phyloP scores from a whole-genome alignment of 37 sponge, comb jelly and placozoan species.

The Hormiphora californensis region DNA sequence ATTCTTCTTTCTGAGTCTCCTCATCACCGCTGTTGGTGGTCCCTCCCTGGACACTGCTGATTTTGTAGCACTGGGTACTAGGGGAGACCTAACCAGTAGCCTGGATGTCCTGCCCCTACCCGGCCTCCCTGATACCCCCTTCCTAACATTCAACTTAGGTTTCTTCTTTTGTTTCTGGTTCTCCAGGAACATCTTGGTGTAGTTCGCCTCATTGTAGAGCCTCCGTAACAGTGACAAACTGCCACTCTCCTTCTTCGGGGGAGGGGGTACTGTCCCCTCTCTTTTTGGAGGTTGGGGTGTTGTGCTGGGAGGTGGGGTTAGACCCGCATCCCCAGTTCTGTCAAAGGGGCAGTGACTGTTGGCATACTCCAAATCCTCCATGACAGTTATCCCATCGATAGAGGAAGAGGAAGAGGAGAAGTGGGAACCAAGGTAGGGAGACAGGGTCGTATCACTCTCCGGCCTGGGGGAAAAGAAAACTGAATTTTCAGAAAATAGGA shows the following conservation, averaged over 20 bases:
- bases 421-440: not conserved
- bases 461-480: too few species aligned
- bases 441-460: not conserved
- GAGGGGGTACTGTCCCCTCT: not conserved
- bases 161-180: not conserved
- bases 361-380: not conserved
- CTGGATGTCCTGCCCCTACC: not conserved
- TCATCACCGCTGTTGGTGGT: too few species aligned
- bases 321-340: too few species aligned
- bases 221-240: not conserved
- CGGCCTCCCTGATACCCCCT: too few species aligned
- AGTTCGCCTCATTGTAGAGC: constrained; percentile 6
- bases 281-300: too few species aligned
- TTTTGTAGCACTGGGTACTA: too few species aligned
- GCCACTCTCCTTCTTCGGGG: not conserved
- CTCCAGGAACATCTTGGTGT: not conserved
- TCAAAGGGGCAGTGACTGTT: too few species aligned
- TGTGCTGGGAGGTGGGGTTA: too few species aligned
- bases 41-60: not conserved
- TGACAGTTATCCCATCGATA: not conserved
- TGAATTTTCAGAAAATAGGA: too few species aligned
- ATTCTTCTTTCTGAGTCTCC: not conserved
- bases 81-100: not conserved
- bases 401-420: not conserved
- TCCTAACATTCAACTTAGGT: not conserved